phyloP scores from a whole-genome alignment of 1,140 invertebrate genomes.

The Heliconius congener region DNA sequence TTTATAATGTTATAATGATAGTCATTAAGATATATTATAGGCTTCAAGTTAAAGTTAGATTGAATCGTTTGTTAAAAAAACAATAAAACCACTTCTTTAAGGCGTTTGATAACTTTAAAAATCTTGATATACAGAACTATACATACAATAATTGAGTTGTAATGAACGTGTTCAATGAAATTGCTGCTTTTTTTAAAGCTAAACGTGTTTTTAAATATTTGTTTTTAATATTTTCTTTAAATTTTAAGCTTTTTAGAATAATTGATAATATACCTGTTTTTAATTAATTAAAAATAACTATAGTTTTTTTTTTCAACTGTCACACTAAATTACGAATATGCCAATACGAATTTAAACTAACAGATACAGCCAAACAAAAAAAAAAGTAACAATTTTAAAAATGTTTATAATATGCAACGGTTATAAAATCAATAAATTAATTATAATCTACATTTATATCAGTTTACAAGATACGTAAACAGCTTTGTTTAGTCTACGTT shows the following conservation, averaged over 20 bases:
- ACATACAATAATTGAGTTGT: not conserved
- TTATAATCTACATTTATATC: not conserved
- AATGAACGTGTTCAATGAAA: not conserved
- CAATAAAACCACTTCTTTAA: not conserved
- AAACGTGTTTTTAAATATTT: not conserved
- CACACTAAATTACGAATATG: not conserved
- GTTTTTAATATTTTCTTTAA: too few relatives aligned
- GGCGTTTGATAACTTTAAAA: not conserved
- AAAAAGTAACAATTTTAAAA: not conserved
- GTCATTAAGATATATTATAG: not conserved
- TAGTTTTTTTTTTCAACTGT: not conserved
- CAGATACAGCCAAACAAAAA: not conserved
- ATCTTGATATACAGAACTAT: not conserved
- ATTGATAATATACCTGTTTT: too few relatives aligned
- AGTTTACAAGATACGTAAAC: not conserved
- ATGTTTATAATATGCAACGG: not conserved
- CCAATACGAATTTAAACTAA: not conserved
- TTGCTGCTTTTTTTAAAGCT: not conserved
- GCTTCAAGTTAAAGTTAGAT: not conserved
- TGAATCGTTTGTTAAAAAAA: constrained; percentile 2
- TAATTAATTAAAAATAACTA: too few relatives aligned
- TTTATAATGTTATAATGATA: not conserved
- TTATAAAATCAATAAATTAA: not conserved
- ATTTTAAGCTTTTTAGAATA: too few relatives aligned
- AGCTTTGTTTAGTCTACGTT: constrained; percentile 21